Base-by-base conservation (phyloP, 2,888 invertebrate species). In the Liopterus haemorrhoidalis region DNA sequence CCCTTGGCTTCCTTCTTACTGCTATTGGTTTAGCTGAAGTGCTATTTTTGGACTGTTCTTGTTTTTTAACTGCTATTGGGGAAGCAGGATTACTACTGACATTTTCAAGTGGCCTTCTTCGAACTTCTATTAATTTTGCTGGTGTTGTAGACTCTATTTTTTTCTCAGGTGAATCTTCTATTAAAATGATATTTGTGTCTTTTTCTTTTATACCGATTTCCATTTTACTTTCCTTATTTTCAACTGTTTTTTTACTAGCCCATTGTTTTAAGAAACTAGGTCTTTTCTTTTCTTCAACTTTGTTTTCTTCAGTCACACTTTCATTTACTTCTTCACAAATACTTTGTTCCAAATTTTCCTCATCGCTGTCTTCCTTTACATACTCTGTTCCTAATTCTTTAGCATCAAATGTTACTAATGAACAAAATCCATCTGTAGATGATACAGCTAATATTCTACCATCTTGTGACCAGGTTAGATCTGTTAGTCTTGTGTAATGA, bases 381-480 rank as follows among this genome's bases (percentile, higher is more conserved):
- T 78, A 79, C 16, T 69, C 64, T 16, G 66, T 60, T 4, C 91
- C 91, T 9, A 91, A 65, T 70, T 91, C 90, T 9, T 73, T 75
- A 5, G 75, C 68, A 21, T 76, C 74, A 66, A 93, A 90, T n/a
- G 81, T 78, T 15, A 91, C 73, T 39, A 92, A 70, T 0, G 91
- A 85, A 65, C 90, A 90, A 65, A 85, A 94, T 2, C 93, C 93
- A 70, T 94, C 93, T 0, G 88, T 86, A 9, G 92, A 92, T 2
- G 90, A 86, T 1, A 84, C 81, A 4, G 86, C 73, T 45, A 93
- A 67, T 41, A 85, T 67, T 46, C 71, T 69, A 1, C 91, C 92
- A 70, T 93, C 85, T 8, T 72, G 68, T 0, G 91, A 88, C 92
- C 93, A 94, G 0, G 87, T 69, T n/a, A 92, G 59, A 66, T 92